Percentiles rank a stretch among this genome's conserved stretches.
Evolutionary conservation across 1,140 invertebrate genomes (phyloP).

Genomic region (Drosophila mojavensis): DNA sequence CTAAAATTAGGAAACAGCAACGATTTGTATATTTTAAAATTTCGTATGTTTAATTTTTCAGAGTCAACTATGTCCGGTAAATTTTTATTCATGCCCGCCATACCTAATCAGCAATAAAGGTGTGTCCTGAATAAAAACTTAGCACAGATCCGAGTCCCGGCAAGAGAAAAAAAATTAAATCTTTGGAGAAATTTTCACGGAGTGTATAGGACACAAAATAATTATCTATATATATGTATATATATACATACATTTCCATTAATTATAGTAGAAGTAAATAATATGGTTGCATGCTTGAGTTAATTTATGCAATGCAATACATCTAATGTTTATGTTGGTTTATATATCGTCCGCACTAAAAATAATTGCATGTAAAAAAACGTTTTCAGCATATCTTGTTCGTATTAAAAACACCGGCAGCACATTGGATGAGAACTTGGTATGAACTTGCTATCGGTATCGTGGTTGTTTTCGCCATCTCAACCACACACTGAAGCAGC

Average conservation of each 20-base stretch:
- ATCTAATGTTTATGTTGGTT: not conserved
- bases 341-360: conserved; percentile 9
- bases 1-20: conserved; percentile 3
- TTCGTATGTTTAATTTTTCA: conserved; percentile 2
- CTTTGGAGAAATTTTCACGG: too few relatives aligned
- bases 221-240: not conserved
- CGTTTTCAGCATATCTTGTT: not conserved
- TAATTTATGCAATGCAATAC: too few relatives aligned
- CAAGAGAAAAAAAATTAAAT: not conserved
- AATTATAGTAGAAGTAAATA: too few relatives aligned
- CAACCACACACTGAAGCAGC: conserved; percentile 48
- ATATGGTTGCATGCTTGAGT: not conserved
- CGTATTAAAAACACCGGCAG: conserved; percentile 34
- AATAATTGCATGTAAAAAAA: not conserved
- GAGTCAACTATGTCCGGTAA: not conserved
- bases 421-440: conserved; percentile 26
- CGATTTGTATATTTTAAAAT: conserved; percentile 5
- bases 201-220: too few relatives aligned
- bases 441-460: conserved; percentile 45
- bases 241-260: not conserved
- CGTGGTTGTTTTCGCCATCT: conserved; percentile 46
- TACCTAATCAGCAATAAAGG: not conserved
- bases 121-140: conserved; percentile 10
- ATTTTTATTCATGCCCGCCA: not conserved
- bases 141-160: not conserved